Base-by-base conservation (phyloP, 2,888 invertebrate genomes). In the Synergus japonicus region DNA sequence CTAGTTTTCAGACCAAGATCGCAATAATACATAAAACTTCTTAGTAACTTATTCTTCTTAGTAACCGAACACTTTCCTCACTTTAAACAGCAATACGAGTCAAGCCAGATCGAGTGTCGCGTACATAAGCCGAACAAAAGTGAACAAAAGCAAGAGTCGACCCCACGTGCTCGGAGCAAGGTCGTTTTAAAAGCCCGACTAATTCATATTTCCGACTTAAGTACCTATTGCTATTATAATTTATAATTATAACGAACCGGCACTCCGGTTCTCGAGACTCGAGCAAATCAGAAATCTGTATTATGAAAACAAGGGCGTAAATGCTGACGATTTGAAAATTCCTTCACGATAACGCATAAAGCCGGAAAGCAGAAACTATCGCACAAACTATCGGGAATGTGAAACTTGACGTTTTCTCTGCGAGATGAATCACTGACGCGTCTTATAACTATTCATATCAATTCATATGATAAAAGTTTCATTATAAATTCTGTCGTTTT, bases 1-100 rank as follows among this genome's bases (percentile, higher is more conserved):
- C n/a, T 12, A 41, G 37, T 41, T 73, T 73, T 43, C 4, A 43
- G 43, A n/a, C 64, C 12, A 73, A n/a, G 73, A 41, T 73, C 63
- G 63, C 29, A 63, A 63, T 63, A 63, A 63, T 29, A 13, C 15
- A 46, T 46, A 63, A 78, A 79, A 82, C 49, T 73, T 22, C 64
- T 64, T 29, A 29, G 22, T 29, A 79, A 82, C 49, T 73, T 22
- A 54, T 64, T 79, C 49, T 73, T 22, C 64, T 64, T 15, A 69
- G 83, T 77, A 83, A 83, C 76, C 12, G 64, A 81, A 83, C 76
- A 81, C 79, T 69, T 78, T 58, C 64, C 44, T 77, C 60, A 58
- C 60, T 46, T 18, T 44, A 13, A 67, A 66, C 49, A 76, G 65
- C 54, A 73, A 73, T 73, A 54, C 37, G 73, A 73, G 73, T 73